Evolutionary conservation across 2,113 vertebrate species (phyloP).

Genomic region (Oncorhynchus kisutch): DNA sequence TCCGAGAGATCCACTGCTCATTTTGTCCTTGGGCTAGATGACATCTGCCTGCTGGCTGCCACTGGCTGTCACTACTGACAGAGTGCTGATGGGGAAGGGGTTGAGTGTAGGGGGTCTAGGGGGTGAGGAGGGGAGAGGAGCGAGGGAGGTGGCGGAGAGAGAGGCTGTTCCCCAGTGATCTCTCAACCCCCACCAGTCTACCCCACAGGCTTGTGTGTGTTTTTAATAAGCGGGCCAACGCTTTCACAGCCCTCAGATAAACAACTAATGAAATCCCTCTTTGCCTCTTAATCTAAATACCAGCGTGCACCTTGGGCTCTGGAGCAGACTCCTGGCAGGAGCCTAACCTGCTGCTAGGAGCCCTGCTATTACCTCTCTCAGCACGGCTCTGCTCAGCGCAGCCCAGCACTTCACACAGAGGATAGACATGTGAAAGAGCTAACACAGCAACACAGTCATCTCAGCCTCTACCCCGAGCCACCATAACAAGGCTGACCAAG

Average conservation of each 20-base stretch:
- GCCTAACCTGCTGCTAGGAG: slow-evolving; percentile 26
- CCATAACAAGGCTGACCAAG: not conserved
- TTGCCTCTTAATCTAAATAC: slow-evolving; percentile 74
- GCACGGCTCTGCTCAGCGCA: not conserved
- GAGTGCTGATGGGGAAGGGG: not conserved
- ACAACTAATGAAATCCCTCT: slow-evolving; percentile 70
- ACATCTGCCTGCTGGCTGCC: slow-evolving; percentile 14
- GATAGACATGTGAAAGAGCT: not conserved
- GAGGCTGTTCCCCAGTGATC: slow-evolving; percentile 42
- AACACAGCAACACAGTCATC: not conserved
- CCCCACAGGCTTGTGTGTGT: slow-evolving; percentile 4
- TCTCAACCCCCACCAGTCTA: slow-evolving; percentile 25
- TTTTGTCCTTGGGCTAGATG: not conserved
- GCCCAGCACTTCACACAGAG: slow-evolving; percentile 15
- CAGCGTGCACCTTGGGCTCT: slow-evolving; percentile 53
- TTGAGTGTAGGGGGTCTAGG: not conserved
- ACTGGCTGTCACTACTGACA: not conserved
- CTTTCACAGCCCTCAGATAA: slow-evolving; percentile 40
- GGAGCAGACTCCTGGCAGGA: slow-evolving; percentile 18
- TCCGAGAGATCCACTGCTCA: not conserved
- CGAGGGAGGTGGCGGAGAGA: not conserved
- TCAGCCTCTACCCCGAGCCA: not conserved
- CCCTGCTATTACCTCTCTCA: slow-evolving; percentile 12
- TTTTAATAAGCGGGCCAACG: slow-evolving; percentile 32
- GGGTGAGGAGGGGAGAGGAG: not conserved